These are phyloP conservation scores for Chrysina gloriosa DNA, from an alignment of 2,888 invertebrate genomes.

Conservation along the genomic window DNA sequence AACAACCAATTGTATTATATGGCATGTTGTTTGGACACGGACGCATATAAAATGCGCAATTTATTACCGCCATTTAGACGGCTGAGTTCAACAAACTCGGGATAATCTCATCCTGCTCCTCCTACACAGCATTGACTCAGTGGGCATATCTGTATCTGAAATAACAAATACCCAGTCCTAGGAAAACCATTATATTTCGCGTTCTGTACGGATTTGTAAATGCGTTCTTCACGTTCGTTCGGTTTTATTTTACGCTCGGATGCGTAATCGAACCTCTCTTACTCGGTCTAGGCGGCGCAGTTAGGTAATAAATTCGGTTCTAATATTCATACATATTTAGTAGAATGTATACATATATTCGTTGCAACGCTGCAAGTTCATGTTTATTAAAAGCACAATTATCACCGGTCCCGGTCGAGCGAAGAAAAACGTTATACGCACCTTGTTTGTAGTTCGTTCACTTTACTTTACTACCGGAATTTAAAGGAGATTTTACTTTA, in stretches of 20 bases:
- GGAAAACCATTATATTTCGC: conserved; percentile 6
- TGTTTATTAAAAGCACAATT: background rate
- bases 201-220: no score
- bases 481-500: no score
- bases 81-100: conserved; percentile 20
- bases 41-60: background rate
- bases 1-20: background rate
- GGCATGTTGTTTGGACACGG: conserved; percentile 2
- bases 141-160: conserved; percentile 17
- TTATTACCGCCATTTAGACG: conserved; percentile 12
- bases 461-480: background rate
- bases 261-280: conserved; percentile 5
- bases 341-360: conserved; percentile 1
- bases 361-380: background rate
- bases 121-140: conserved; percentile 13
- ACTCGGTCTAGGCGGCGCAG: background rate
- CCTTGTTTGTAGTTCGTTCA: background rate
- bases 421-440: background rate
- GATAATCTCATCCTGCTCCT: conserved; percentile 18
- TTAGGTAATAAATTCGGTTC: conserved; percentile 8
- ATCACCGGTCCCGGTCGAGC: background rate
- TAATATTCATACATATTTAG: conserved; percentile 18
- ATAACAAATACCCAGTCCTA: conserved; percentile 23
- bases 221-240: background rate
- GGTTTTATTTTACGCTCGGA: background rate